Evolutionary conservation across 2,113 vertebrate genomes (phyloP).

Genomic region (Myotis davidii): DNA sequence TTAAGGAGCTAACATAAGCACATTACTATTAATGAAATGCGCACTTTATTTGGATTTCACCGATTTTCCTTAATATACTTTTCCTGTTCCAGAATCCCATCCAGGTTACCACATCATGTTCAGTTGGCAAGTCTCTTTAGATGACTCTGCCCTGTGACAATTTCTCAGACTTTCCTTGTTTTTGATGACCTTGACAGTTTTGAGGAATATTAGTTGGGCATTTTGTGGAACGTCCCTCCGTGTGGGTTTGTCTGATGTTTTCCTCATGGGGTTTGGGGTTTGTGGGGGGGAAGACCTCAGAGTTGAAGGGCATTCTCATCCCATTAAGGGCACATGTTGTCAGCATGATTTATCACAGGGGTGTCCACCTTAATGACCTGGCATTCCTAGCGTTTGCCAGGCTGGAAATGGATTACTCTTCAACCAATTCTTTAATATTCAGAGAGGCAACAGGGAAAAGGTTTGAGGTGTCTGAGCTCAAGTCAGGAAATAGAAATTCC

Average conservation of each 20-base stretch:
- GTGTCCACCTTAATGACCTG: background rate
- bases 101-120: background rate
- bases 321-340: background rate
- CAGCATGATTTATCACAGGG: background rate
- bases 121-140: background rate
- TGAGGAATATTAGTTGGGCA: background rate
- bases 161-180: constrained; percentile 26
- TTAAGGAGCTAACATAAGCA: background rate
- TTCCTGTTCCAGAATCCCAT: constrained; percentile 7
- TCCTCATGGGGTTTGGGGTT: background rate
- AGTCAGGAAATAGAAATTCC: background rate
- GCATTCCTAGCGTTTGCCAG: background rate
- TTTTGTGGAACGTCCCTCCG: background rate
- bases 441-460: background rate
- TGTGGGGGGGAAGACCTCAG: background rate
- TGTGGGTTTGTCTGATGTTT: background rate
- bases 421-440: background rate
- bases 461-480: background rate
- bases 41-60: background rate
- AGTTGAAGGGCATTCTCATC: background rate
- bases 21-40: background rate
- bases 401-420: background rate
- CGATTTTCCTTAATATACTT: background rate
- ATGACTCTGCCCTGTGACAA: background rate
- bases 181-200: constrained; percentile 30